These are phyloP conservation scores for Pristionchus arcanus DNA, from an alignment of 2,888 invertebrate species.

Conservation along the genomic window DNA sequence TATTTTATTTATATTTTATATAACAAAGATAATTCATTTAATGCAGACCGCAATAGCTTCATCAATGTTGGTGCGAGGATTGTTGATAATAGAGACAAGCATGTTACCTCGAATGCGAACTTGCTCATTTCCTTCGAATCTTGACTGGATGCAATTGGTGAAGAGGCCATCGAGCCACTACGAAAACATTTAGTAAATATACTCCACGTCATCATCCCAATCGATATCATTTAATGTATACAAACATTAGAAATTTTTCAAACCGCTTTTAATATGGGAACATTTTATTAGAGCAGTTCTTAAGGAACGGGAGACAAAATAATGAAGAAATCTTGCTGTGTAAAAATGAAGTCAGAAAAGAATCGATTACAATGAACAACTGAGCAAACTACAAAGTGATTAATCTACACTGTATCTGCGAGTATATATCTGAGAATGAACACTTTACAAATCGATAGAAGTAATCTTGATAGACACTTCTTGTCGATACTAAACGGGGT, in stretches of 20 bases:
- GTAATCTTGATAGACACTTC: background rate
- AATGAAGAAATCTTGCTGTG: background rate
- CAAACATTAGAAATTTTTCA: background rate
- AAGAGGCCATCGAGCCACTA: background rate
- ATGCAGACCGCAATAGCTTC: too few species aligned
- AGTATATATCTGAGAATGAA: constrained; percentile 1
- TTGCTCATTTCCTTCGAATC: constrained; percentile 39
- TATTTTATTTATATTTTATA: background rate
- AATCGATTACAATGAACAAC: background rate
- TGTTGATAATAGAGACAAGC: background rate
- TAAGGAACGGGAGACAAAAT: constrained; percentile 3
- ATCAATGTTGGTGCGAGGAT: background rate
- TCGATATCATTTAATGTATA: constrained; percentile 37
- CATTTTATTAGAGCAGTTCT: background rate
- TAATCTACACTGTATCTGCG: background rate
- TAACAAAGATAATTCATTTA: too few species aligned
- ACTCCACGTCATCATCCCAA: background rate
- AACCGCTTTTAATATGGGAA: background rate
- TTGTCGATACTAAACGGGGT: background rate
- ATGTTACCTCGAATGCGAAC: constrained; percentile 51
- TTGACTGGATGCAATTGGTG: background rate
- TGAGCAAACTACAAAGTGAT: constrained; percentile 19
- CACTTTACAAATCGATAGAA: constrained; percentile 4
- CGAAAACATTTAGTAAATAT: background rate
- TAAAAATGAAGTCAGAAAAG: background rate